Percentiles rank a stretch among this genome's conserved stretches.
phyloP scores from a whole-genome alignment of 2,113 vertebrate genomes.

The Cottus gobio region DNA sequence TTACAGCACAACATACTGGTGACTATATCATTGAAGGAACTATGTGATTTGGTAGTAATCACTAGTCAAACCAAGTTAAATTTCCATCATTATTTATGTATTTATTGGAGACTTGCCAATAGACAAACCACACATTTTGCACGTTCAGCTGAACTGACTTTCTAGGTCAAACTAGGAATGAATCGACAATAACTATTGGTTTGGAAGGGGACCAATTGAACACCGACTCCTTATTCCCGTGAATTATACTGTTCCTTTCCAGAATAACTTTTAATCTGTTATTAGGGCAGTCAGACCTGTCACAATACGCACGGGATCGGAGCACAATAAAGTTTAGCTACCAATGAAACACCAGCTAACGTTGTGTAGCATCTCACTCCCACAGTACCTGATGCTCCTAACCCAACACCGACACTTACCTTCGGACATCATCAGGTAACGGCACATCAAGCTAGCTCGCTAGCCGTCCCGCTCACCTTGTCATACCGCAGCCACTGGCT shows the following conservation, averaged over 20 bases:
- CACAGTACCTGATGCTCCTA: too few species aligned
- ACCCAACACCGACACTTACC: too few species aligned
- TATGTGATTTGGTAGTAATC: not conserved
- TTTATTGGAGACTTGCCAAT: not conserved
- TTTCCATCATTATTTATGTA: not conserved
- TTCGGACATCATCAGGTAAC: not conserved
- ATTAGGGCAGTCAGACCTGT: not conserved
- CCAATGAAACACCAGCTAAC: not conserved
- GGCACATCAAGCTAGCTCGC: conserved; percentile 8
- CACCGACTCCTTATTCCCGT: not conserved
- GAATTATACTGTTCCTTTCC: not conserved
- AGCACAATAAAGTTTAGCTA: not conserved
- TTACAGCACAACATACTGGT: not conserved
- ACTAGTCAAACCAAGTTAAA: too few species aligned
- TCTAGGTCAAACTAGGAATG: not conserved
- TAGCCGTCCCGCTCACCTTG: conserved; percentile 81
- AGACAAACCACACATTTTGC: not conserved
- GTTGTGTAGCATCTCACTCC: not conserved
- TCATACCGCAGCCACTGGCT: conserved; percentile 88
- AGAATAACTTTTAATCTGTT: not conserved
- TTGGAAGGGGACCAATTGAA: not conserved
- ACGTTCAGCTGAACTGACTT: not conserved
- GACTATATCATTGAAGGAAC: not conserved
- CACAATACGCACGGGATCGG: not conserved
- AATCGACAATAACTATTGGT: not conserved